Evolutionary conservation across 2,113 vertebrate species (phyloP).

Genomic region (Urocitellus parryii): DNA sequence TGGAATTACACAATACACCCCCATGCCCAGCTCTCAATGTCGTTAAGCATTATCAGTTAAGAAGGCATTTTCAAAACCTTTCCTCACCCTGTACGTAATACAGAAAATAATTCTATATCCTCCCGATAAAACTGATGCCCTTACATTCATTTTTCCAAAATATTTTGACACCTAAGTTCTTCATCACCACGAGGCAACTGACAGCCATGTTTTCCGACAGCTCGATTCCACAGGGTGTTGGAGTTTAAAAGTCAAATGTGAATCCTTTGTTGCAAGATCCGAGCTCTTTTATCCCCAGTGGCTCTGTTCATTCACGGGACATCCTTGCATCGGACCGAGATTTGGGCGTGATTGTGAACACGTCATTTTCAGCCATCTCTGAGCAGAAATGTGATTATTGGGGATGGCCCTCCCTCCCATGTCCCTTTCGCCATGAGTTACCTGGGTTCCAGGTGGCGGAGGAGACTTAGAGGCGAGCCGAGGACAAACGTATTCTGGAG

Average conservation of each 20-base stretch:
- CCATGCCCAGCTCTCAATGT: not conserved
- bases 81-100: not conserved
- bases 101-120: not conserved
- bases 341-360: not conserved
- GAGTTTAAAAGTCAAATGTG: not conserved
- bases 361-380: not conserved
- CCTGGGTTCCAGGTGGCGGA: not conserved
- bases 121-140: not conserved
- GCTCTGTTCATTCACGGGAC: not conserved
- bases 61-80: not conserved
- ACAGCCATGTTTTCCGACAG: not conserved
- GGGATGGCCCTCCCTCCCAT: too few species aligned
- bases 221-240: not conserved
- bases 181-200: not conserved
- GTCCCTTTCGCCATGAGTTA: not conserved
- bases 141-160: not conserved
- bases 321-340: not conserved
- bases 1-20: too few species aligned
- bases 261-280: not conserved
- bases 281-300: not conserved
- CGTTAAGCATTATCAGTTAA: not conserved
- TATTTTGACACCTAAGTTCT: not conserved
- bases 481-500: not conserved
- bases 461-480: not conserved
- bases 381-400: not conserved